Percentiles rank a stretch among this genome's conserved stretches.
phyloP scores from a whole-genome alignment of 1,140 invertebrate genomes.

The Daktulosphaira vitifoliae region DNA sequence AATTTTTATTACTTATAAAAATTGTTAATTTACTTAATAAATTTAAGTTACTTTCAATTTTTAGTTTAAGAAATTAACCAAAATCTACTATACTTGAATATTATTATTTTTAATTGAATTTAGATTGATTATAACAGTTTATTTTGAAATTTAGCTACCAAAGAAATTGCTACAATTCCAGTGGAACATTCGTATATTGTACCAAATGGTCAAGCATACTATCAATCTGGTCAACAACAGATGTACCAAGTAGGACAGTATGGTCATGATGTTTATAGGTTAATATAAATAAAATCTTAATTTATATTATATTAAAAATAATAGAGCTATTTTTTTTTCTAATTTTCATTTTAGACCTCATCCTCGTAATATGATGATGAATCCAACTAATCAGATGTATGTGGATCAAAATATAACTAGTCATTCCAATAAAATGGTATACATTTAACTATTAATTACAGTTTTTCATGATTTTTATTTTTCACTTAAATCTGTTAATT shows the following conservation, averaged over 20 bases:
- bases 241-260: slow-evolving; percentile 20
- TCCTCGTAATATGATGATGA: slow-evolving; percentile 10
- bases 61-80: too few relatives aligned
- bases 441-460: background rate
- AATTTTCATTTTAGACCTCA: slow-evolving; percentile 9
- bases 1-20: too few relatives aligned
- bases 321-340: background rate
- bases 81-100: too few relatives aligned
- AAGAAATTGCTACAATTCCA: slow-evolving; percentile 4
- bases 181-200: slow-evolving; percentile 30
- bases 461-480: too few relatives aligned
- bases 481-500: too few relatives aligned
- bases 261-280: slow-evolving; percentile 19
- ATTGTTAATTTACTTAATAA: too few relatives aligned
- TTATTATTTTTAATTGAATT: too few relatives aligned
- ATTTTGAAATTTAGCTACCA: background rate
- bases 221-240: slow-evolving; percentile 12
- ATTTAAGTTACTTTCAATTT: too few relatives aligned
- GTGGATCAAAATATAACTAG: slow-evolving; percentile 21
- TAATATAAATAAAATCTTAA: background rate
- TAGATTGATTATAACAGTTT: too few relatives aligned
- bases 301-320: too few relatives aligned
- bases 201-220: slow-evolving; percentile 15
- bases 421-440: slow-evolving; percentile 30
- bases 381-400: slow-evolving; percentile 19